These are phyloP conservation scores for Zosterops japonicus DNA, from an alignment of 2,113 vertebrate genomes.

Conservation along the genomic window DNA sequence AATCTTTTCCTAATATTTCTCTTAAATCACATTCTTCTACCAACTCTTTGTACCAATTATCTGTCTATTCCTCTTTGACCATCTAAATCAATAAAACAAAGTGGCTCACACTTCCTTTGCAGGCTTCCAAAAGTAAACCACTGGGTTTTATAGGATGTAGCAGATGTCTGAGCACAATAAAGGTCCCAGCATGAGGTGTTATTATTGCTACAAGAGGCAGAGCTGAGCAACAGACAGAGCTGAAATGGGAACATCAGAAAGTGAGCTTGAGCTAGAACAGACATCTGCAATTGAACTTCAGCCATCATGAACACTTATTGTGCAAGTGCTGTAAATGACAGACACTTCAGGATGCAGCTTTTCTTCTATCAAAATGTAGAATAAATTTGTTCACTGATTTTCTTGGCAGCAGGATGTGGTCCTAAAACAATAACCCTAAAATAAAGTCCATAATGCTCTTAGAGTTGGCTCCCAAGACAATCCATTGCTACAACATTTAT, in stretches of 20 bases:
- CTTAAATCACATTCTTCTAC: not conserved
- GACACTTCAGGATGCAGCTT: not conserved
- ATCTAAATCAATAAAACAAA: not conserved
- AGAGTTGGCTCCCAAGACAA: not conserved
- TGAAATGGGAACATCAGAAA: not conserved
- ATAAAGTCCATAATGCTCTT: not conserved
- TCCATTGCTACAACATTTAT: not conserved
- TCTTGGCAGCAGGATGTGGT: not conserved
- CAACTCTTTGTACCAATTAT: not conserved
- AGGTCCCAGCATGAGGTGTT: not conserved
- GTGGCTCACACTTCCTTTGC: not conserved
- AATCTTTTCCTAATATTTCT: not conserved
- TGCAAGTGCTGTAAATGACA: not conserved
- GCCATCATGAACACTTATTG: not conserved
- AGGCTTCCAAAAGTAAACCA: not conserved
- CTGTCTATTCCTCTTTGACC: not conserved
- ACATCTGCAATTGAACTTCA: not conserved
- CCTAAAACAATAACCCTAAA: not conserved
- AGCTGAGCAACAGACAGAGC: not conserved
- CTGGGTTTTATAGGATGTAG: not conserved
- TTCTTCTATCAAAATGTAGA: not conserved
- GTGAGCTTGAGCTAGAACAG: not conserved
- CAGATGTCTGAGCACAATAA: constrained; percentile 1
- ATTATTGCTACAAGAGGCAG: not conserved
- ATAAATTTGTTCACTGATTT: not conserved